Evolutionary conservation across 2,888 invertebrate genomes (phyloP).

Genomic region (Drosophila ustulata): DNA sequence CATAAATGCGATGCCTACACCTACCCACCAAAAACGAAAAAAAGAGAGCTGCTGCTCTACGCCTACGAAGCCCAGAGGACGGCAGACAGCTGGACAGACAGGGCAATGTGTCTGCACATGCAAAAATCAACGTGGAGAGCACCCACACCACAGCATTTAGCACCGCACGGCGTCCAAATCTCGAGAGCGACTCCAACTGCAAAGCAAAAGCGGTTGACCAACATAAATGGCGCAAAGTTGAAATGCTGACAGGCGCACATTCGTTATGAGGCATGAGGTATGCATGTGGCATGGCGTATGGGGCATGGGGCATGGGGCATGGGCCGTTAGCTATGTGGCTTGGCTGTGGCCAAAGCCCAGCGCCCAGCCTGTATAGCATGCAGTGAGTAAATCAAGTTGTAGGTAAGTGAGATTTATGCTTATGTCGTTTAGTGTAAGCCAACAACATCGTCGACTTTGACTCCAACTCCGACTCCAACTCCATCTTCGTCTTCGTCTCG

Average conservation of each 20-base stretch:
- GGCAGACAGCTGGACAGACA: conserved; percentile 31
- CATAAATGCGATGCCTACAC: conserved; percentile 51
- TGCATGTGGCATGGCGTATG: conserved; percentile 18
- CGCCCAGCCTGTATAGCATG: conserved; percentile 40
- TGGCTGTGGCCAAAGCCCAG: conserved; percentile 14
- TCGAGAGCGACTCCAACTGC: conserved; percentile 27
- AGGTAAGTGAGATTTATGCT: conserved; percentile 82
- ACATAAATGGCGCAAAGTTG: conserved; percentile 83
- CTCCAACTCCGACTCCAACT: conserved; percentile 1
- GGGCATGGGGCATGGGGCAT: conserved; percentile 22
- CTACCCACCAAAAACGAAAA: conserved; percentile 54
- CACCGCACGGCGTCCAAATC: neutral
- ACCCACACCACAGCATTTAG: conserved; percentile 45
- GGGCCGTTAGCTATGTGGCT: conserved; percentile 45
- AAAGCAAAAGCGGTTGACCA: conserved; percentile 67
- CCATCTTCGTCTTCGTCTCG: conserved; percentile 6
- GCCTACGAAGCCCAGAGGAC: conserved; percentile 36
- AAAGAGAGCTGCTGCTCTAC: conserved; percentile 25
- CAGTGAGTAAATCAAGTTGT: conserved; percentile 80
- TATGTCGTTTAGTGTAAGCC: conserved; percentile 79
- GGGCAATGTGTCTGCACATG: conserved; percentile 53
- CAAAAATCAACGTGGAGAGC: conserved; percentile 58
- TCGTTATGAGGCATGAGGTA: conserved; percentile 67
- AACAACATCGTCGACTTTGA: conserved; percentile 45
- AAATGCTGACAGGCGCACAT: conserved; percentile 83